phyloP scores from a whole-genome alignment of 2,113 vertebrate species.

The Chaetodon auriga region DNA sequence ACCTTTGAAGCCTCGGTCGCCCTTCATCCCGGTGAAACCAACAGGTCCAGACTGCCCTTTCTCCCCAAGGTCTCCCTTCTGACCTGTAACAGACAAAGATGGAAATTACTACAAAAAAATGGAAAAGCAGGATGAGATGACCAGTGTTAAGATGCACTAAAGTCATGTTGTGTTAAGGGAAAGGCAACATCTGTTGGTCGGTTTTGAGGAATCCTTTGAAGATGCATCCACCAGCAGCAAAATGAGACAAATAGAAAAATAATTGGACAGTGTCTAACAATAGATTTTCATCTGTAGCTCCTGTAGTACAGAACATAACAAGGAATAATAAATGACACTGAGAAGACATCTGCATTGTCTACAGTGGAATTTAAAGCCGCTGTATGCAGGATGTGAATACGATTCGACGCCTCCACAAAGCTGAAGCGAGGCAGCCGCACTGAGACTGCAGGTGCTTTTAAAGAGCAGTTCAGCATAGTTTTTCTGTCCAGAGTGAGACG shows the following conservation, averaged over 20 bases:
- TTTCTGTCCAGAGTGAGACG: no score
- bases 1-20: constrained; percentile 80
- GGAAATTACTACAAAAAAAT: not conserved
- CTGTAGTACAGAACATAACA: not conserved
- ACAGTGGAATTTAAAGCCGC: no score
- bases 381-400: not conserved
- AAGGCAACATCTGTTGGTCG: not conserved
- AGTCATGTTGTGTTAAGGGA: not conserved
- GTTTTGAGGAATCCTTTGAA: not conserved
- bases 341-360: no score
- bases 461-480: no score
- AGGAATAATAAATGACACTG: not conserved
- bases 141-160: not conserved
- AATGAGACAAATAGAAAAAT: not conserved
- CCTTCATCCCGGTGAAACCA: constrained; percentile 76
- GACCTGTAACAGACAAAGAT: constrained; percentile 60
- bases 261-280: not conserved
- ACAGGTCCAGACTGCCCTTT: constrained; percentile 59
- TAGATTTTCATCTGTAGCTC: not conserved
- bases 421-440: no score
- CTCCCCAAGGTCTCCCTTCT: constrained; percentile 78
- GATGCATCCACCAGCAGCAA: not conserved
- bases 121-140: not conserved
- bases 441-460: no score
- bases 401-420: no score